Evolutionary conservation across 2,797 vertebrate genomes (phyloP).

Genomic region (Caiman crocodilus): DNA sequence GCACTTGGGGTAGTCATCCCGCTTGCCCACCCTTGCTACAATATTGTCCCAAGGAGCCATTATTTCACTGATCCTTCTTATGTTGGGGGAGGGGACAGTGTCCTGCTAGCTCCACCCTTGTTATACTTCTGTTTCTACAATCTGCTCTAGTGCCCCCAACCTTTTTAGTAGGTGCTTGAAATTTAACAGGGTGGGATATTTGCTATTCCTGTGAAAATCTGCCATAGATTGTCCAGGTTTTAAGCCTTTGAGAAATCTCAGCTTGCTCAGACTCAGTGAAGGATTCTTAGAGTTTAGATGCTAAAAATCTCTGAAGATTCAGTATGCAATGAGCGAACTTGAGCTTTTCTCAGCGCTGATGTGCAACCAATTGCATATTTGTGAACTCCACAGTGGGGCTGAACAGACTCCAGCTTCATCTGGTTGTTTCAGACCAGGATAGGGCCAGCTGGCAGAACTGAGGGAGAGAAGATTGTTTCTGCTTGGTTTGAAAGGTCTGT

Average conservation of each 20-base stretch:
- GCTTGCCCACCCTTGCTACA: too few relatives aligned
- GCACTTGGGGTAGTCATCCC: too few relatives aligned
- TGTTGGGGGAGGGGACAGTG: too few relatives aligned
- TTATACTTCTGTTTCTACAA: not conserved
- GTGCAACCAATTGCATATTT: too few relatives aligned
- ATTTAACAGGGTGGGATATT: not conserved
- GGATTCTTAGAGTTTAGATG: conserved; percentile 17
- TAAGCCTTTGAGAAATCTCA: not conserved
- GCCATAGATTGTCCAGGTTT: conserved; percentile 11
- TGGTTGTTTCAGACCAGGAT: not conserved
- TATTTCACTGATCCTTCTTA: too few relatives aligned
- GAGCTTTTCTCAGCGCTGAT: too few relatives aligned
- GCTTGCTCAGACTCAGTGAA: not conserved
- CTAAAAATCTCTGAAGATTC: not conserved
- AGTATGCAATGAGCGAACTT: not conserved
- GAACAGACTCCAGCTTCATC: not conserved
- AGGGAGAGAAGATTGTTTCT: not conserved
- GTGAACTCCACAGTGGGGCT: too few relatives aligned
- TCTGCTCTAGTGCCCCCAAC: not conserved
- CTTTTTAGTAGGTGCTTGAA: not conserved
- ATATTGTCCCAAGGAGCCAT: too few relatives aligned
- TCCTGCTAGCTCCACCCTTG: too few relatives aligned
- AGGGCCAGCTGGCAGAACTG: not conserved
- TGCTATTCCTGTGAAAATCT: not conserved
- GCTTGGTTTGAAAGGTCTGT: not conserved